A percentile compares a stretch with the other conserved stretches of the same genome.
phyloP scores from a whole-genome alignment of 2,113 vertebrate genomes.

The Sinocyclocheilus rhinocerous region DNA sequence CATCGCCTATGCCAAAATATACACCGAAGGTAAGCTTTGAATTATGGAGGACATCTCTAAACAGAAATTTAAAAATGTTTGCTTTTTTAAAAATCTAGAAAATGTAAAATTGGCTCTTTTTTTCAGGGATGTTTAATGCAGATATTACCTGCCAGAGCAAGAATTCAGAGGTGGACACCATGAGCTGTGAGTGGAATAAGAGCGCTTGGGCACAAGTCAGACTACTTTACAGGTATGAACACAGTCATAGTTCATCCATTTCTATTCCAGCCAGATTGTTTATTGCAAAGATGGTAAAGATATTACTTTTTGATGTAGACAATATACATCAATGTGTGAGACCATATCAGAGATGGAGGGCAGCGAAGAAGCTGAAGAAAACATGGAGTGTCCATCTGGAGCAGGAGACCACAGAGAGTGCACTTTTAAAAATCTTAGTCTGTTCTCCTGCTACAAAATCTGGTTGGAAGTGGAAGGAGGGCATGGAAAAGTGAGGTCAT shows the following conservation, averaged over 20 bases:
- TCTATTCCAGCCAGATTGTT: background rate
- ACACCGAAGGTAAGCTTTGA: constrained; percentile 77
- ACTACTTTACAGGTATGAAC: constrained; percentile 69
- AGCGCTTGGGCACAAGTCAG: constrained; percentile 67
- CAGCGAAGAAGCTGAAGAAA: constrained; percentile 55
- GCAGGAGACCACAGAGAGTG: constrained; percentile 76
- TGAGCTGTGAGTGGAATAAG: constrained; percentile 89
- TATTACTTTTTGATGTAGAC: constrained; percentile 21
- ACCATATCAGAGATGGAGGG: constrained; percentile 70
- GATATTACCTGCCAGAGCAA: constrained; percentile 87
- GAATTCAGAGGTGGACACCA: constrained; percentile 73
- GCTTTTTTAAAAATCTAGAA: background rate
- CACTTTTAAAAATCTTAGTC: constrained; percentile 80
- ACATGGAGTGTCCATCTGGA: constrained; percentile 65
- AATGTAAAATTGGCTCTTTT: background rate
- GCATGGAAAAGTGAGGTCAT: constrained; percentile 79
- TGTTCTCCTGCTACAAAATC: constrained; percentile 86
- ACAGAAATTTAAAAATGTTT: background rate
- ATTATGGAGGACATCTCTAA: background rate
- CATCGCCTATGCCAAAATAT: constrained; percentile 84
- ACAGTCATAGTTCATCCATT: background rate
- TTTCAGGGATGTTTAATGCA: constrained; percentile 68
- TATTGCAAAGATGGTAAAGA: background rate
- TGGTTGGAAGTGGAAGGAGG: constrained; percentile 84
- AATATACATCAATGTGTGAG: constrained; percentile 75